Conservation (phyloP, 1,140 invertebrate species). For the Camponotus floridanus region DNA sequence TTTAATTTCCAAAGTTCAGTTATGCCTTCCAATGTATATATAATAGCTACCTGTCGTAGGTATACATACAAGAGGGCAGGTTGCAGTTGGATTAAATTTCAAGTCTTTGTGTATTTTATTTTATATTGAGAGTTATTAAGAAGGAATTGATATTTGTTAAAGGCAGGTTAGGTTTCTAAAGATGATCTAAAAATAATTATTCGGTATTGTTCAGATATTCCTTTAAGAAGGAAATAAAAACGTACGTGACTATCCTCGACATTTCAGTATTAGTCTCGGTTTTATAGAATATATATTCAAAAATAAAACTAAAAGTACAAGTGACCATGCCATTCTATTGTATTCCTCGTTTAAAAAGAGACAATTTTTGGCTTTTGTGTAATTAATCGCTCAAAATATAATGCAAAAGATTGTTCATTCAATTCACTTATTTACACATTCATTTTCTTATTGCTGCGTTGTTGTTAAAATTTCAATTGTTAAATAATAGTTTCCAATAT, state of each 20-base stretch:
- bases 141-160: not conserved
- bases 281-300: not conserved
- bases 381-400: not conserved
- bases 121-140: not conserved
- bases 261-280: slow-evolving; percentile 73
- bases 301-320: no score
- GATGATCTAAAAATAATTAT: slow-evolving; percentile 76
- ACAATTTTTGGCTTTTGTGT: not conserved
- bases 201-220: slow-evolving; percentile 54
- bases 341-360: not conserved
- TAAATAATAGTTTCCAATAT: no score
- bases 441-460: no score
- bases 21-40: not conserved
- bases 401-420: no score
- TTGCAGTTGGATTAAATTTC: not conserved
- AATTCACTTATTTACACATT: no score
- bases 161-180: not conserved
- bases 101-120: not conserved
- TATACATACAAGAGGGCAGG: not conserved
- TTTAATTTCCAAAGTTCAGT: not conserved
- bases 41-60: not conserved
- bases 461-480: no score
- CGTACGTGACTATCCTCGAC: slow-evolving; percentile 77
- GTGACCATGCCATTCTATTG: not conserved
- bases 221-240: not conserved